Conservation (phyloP, 2,888 invertebrate species). For the Drosophila meridiana region DNA sequence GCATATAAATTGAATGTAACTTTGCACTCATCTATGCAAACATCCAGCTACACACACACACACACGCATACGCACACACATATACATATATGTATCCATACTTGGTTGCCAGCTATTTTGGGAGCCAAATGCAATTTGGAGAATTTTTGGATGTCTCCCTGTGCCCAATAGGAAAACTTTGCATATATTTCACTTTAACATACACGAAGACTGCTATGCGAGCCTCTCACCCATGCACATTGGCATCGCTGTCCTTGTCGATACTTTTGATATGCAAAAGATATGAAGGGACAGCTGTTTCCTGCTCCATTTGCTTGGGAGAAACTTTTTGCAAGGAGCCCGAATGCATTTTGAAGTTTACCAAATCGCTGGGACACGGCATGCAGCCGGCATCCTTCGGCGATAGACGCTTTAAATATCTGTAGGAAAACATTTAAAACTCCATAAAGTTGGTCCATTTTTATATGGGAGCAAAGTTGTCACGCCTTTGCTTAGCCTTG, state of each 20-base stretch:
- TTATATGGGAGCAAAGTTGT: conserved; percentile 54
- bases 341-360: conserved; percentile 65
- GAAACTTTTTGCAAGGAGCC: conserved; percentile 68
- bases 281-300: conserved; percentile 78
- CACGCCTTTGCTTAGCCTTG: conserved; percentile 16
- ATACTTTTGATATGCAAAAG: conserved; percentile 78
- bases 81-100: background rate
- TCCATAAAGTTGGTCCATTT: conserved; percentile 52
- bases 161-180: conserved; percentile 62
- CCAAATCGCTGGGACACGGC: conserved; percentile 30
- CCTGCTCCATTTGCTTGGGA: conserved; percentile 77
- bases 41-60: conserved; percentile 37
- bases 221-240: conserved; percentile 8
- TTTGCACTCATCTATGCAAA: conserved; percentile 77
- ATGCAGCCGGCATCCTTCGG: conserved; percentile 9
- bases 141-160: conserved; percentile 52
- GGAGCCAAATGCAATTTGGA: conserved; percentile 64
- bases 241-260: conserved; percentile 54
- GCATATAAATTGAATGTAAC: conserved; percentile 78
- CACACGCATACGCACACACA: conserved; percentile 3
- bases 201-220: conserved; percentile 28
- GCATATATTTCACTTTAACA: conserved; percentile 71
- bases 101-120: conserved; percentile 36
- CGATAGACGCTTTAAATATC: conserved; percentile 61
- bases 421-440: conserved; percentile 59